Conservation (phyloP, 1,140 invertebrate genomes). For the Drosophila seguyi region DNA sequence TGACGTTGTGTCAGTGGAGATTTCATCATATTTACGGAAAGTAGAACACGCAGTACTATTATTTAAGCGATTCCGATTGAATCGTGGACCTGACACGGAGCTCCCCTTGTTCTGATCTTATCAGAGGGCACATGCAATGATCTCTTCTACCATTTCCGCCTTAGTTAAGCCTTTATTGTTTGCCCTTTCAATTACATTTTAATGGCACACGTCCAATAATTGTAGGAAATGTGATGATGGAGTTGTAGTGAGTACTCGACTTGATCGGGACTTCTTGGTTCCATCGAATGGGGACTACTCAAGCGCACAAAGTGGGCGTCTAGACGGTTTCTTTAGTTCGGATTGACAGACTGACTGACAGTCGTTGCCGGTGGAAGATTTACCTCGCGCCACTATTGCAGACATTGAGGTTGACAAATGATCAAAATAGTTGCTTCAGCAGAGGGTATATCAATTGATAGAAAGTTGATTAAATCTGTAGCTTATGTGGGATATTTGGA, state of each 20-base stretch:
- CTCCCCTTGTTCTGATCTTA: constrained; percentile 43
- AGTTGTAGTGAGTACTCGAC: neutral
- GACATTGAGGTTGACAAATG: constrained; percentile 44
- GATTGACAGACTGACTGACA: constrained; percentile 45
- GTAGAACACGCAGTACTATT: constrained; percentile 54
- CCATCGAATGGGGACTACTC: constrained; percentile 41
- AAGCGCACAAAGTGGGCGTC: constrained; percentile 50
- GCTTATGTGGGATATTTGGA: too few relatives aligned
- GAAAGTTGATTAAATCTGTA: neutral
- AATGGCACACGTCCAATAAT: constrained; percentile 21
- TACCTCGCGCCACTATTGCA: constrained; percentile 40
- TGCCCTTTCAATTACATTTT: constrained; percentile 21
- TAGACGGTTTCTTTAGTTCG: constrained; percentile 21
- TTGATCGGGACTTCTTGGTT: constrained; percentile 23
- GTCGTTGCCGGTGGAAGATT: constrained; percentile 46
- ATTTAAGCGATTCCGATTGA: constrained; percentile 58
- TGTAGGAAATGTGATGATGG: neutral
- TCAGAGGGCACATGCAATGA: constrained; percentile 37
- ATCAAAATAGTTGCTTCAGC: neutral
- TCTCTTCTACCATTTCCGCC: constrained; percentile 30
- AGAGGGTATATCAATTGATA: neutral
- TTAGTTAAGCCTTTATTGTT: constrained; percentile 3
- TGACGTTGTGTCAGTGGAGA: constrained; percentile 40
- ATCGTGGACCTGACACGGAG: constrained; percentile 8
- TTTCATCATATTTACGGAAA: constrained; percentile 50